Conservation (phyloP, 2,888 invertebrate genomes). For the Malacosoma neustria region DNA sequence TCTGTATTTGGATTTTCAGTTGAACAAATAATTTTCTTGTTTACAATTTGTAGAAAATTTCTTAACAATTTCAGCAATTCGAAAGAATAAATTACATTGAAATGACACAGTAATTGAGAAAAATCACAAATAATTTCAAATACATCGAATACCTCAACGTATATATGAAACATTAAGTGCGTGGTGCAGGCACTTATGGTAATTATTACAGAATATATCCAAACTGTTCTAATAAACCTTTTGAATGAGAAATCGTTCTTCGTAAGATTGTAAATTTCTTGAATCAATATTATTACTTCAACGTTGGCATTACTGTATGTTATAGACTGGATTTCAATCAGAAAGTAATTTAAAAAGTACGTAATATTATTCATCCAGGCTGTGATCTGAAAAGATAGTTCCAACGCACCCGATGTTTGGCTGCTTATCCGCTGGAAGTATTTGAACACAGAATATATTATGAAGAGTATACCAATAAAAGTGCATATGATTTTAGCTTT, state of each 20-base stretch:
- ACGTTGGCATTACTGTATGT: background rate
- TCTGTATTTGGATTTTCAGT: too few species aligned
- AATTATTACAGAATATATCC: background rate
- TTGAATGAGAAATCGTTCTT: background rate
- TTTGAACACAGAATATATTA: too few species aligned
- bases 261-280: background rate
- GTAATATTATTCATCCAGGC: background rate
- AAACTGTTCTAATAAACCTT: background rate
- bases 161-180: background rate
- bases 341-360: background rate
- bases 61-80: slow-evolving; percentile 7
- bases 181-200: background rate
- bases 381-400: too few species aligned
- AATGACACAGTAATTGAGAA: background rate
- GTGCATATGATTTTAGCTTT: background rate
- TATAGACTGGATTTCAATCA: background rate
- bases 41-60: too few species aligned
- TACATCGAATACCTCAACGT: background rate
- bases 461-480: too few species aligned
- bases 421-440: too few species aligned
- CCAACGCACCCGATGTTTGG: too few species aligned
- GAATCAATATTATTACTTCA: background rate
- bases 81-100: slow-evolving; percentile 5
- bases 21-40: too few species aligned
- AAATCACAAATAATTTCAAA: background rate